phyloP scores from a whole-genome alignment of 2,113 vertebrate species.

The Toxotes chatareus region DNA sequence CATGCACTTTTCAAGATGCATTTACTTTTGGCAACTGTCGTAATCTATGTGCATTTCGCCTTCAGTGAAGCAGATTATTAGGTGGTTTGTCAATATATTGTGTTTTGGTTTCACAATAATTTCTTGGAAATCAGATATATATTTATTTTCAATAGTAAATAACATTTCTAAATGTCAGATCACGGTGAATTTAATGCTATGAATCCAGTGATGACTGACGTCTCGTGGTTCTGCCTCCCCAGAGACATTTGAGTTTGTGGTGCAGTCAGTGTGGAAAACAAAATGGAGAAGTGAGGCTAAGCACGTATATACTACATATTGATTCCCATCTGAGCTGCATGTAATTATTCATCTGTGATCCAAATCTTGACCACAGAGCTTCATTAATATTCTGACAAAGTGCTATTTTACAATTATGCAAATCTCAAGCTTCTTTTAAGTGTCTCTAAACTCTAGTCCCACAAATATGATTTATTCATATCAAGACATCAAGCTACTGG shows the following conservation, averaged over 20 bases:
- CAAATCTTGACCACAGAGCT: conserved; percentile 15
- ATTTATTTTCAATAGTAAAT: conserved; percentile 53
- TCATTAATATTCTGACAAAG: conserved; percentile 34
- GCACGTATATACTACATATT: not conserved
- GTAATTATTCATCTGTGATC: conserved; percentile 6
- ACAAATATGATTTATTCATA: conserved; percentile 17
- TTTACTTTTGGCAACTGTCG: conserved; percentile 43
- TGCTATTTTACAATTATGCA: conserved; percentile 21
- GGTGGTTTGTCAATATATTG: conserved; percentile 38
- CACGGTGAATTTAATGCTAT: conserved; percentile 27
- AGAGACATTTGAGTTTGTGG: not conserved
- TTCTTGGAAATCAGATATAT: conserved; percentile 1
- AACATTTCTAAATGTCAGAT: conserved; percentile 52
- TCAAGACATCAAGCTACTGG: not conserved
- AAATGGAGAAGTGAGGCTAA: conserved; percentile 2
- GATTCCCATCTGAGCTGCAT: conserved; percentile 18
- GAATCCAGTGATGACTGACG: conserved; percentile 39
- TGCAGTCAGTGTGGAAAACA: conserved; percentile 16
- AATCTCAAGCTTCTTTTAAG: conserved; percentile 20
- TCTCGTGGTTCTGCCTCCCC: conserved; percentile 3
- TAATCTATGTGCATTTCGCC: conserved; percentile 53
- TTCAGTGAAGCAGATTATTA: conserved; percentile 56
- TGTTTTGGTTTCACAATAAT: conserved; percentile 34
- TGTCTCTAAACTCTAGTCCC: not conserved
- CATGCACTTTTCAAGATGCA: conserved; percentile 38